A percentile compares a stretch with the other conserved stretches of the same genome.
Conservation (phyloP, 2,113 vertebrate genomes). For the Australoheros scitulus region DNA sequence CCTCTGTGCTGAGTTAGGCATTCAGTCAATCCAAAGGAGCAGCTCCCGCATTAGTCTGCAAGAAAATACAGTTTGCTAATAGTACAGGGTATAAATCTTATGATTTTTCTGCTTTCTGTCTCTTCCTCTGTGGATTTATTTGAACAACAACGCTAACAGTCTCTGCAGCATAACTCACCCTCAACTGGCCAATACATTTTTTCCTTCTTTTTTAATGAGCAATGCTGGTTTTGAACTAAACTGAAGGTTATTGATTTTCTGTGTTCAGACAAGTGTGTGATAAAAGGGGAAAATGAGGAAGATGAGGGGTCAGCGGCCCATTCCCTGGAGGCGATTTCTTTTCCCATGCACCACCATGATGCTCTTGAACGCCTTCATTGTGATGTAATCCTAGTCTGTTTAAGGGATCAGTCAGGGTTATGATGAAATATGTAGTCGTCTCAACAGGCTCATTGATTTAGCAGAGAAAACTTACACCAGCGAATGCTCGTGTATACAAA, state of each 20-base stretch:
- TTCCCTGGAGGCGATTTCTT: conserved; percentile 42
- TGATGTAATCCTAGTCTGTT: conserved; percentile 62
- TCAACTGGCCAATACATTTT: conserved; percentile 43
- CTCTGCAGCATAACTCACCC: conserved; percentile 53
- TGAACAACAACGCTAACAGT: conserved; percentile 71
- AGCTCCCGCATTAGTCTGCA: conserved; percentile 9
- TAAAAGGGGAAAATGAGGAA: conserved; percentile 37
- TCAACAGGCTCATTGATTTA: conserved; percentile 51
- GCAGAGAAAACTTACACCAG: conserved; percentile 12
- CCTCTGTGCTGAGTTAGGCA: conserved; percentile 61
- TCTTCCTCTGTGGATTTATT: conserved; percentile 56
- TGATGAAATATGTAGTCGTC: conserved; percentile 54
- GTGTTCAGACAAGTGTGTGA: conserved; percentile 59
- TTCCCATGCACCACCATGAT: conserved; percentile 20
- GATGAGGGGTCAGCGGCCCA: conserved; percentile 35
- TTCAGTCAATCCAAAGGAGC: conserved; percentile 2
- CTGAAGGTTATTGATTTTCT: conserved; percentile 71
- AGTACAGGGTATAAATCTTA: conserved; percentile 45
- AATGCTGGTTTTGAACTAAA: conserved; percentile 66
- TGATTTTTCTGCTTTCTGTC: conserved; percentile 50
- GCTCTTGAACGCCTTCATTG: conserved; percentile 57
- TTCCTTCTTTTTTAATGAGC: conserved; percentile 71
- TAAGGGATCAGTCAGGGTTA: conserved; percentile 56
- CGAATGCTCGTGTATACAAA: conserved; percentile 24
- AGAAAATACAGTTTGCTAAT: conserved; percentile 60